A percentile compares a stretch with the other conserved stretches of the same genome.
Evolutionary conservation across 2,797 vertebrate genomes (phyloP).

Genomic region (Eidolon dupreanum): DNA sequence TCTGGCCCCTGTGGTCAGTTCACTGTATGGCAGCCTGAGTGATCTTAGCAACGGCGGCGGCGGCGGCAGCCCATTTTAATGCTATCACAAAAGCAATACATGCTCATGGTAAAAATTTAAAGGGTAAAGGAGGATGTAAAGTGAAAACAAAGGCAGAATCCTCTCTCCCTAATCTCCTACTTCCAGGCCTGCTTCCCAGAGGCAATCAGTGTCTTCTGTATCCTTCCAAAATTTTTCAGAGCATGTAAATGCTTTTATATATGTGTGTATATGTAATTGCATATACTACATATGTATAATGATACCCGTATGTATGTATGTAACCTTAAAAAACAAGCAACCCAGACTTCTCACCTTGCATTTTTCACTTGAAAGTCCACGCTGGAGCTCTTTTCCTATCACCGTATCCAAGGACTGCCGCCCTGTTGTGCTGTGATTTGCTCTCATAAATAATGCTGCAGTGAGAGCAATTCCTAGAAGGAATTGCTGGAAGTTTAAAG

Average conservation of each 20-base stretch:
- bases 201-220: neutral
- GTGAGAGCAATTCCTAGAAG: neutral
- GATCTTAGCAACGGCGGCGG: neutral
- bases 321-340: neutral
- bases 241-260: neutral
- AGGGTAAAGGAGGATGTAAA: too few relatives aligned
- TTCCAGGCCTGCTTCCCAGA: neutral
- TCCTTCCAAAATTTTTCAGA: neutral
- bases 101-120: neutral
- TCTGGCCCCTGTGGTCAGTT: neutral
- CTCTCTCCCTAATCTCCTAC: neutral
- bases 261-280: too few relatives aligned
- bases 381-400: neutral
- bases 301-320: rapidly evolving
- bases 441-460: neutral
- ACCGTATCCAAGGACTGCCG: rapidly evolving
- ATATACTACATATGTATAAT: too few relatives aligned
- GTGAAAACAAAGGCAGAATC: neutral
- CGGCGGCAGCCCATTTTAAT: neutral
- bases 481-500: neutral
- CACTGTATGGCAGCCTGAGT: neutral
- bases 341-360: neutral
- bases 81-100: neutral
- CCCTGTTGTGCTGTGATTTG: neutral
- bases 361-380: neutral